phyloP scores from a whole-genome alignment of 2,888 invertebrate species.

The Eubasilissa splendida region DNA sequence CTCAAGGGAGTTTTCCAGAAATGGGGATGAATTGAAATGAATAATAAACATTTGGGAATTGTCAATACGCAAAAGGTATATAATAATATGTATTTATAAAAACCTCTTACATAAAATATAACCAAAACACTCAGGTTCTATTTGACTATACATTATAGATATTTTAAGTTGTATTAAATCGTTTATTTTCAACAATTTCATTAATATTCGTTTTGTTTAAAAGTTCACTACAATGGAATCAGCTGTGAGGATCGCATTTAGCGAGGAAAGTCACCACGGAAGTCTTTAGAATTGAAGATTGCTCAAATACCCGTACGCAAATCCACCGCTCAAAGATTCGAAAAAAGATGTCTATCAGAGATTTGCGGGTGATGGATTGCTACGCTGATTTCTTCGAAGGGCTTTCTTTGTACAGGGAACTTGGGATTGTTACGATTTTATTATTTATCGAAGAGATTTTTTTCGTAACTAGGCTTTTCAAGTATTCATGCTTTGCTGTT shows the following conservation, averaged over 20 bases:
- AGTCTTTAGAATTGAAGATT: slow-evolving; percentile 51
- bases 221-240: too few species aligned
- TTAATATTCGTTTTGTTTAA: too few species aligned
- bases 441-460: slow-evolving; percentile 24
- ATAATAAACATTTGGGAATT: slow-evolving; percentile 33
- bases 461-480: not conserved
- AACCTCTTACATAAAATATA: too few species aligned
- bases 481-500: not conserved
- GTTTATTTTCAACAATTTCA: too few species aligned
- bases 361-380: slow-evolving; percentile 37
- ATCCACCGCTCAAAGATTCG: slow-evolving; percentile 37
- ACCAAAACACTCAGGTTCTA: too few species aligned
- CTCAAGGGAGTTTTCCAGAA: slow-evolving; percentile 27
- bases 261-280: slow-evolving; percentile 24
- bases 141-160: too few species aligned
- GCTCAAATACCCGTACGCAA: slow-evolving; percentile 51
- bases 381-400: slow-evolving; percentile 21
- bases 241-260: slow-evolving; percentile 4
- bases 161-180: too few species aligned
- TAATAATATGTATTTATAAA: too few species aligned
- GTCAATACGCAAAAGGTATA: slow-evolving; percentile 27
- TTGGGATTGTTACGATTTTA: slow-evolving; percentile 26
- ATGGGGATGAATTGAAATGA: slow-evolving; percentile 30
- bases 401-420: slow-evolving; percentile 5
- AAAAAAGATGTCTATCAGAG: slow-evolving; percentile 40